Evolutionary conservation across 1,140 invertebrate genomes (phyloP).

Genomic region (Campoletis sonorensis): DNA sequence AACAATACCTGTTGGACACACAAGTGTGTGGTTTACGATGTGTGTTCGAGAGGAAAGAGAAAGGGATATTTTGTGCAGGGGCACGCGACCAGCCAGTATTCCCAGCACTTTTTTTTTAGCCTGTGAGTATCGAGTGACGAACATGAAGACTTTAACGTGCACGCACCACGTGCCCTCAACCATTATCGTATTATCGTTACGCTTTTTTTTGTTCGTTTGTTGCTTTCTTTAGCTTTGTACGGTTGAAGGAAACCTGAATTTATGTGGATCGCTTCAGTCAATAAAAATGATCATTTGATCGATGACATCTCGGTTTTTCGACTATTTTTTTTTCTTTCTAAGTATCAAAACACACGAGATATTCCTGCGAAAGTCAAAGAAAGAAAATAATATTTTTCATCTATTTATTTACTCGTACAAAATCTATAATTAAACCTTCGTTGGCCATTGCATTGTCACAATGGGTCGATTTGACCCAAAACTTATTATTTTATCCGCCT

Average conservation of each 20-base stretch:
- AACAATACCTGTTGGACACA: conserved; percentile 6
- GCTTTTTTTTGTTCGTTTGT: conserved; percentile 50
- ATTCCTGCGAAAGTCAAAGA: conserved; percentile 20
- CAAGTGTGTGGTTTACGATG: conserved; percentile 29
- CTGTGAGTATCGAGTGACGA: conserved; percentile 46
- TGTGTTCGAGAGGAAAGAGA: not conserved
- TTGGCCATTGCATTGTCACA: too few relatives aligned
- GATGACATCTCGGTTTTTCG: conserved; percentile 46
- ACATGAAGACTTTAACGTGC: not conserved
- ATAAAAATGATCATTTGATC: conserved; percentile 53
- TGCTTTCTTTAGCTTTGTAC: not conserved
- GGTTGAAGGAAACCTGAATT: conserved; percentile 48
- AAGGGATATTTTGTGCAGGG: conserved; percentile 18
- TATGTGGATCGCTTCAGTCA: conserved; percentile 32
- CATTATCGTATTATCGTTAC: conserved; percentile 59
- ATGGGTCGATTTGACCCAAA: too few relatives aligned
- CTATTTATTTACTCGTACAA: not conserved
- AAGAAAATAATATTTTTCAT: not conserved
- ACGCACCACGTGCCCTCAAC: conserved; percentile 40
- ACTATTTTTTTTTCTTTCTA: not conserved
- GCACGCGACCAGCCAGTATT: conserved; percentile 35
- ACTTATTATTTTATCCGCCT: too few relatives aligned
- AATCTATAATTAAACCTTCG: too few relatives aligned
- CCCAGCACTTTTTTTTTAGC: conserved; percentile 18
- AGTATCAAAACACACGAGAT: not conserved